phyloP scores from a whole-genome alignment of 2,888 invertebrate species.

The Chironomus tentans region DNA sequence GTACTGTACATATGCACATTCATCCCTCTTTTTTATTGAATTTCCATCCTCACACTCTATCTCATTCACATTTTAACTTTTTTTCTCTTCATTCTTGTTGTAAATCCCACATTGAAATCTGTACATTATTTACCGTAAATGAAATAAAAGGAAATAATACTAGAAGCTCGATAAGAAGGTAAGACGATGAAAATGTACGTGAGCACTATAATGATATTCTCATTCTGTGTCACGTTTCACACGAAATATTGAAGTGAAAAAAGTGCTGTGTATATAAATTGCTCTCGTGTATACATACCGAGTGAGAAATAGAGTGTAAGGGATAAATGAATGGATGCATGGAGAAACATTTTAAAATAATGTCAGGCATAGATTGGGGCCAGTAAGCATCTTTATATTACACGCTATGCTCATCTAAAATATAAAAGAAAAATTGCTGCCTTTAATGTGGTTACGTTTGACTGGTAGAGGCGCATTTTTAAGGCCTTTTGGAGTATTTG shows the following conservation, averaged over 20 bases:
- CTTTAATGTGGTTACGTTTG: neutral
- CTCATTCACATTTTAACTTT: neutral
- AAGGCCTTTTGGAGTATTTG: too few species aligned
- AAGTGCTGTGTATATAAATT: too few species aligned
- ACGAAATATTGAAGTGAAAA: neutral
- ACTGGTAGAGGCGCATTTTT: too few species aligned
- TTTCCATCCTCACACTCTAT: neutral
- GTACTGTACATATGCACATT: neutral
- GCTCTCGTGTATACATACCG: too few species aligned
- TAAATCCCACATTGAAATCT: neutral
- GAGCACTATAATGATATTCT: conserved; percentile 5
- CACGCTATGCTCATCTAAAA: too few species aligned
- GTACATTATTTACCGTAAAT: conserved; percentile 4
- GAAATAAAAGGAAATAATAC: neutral
- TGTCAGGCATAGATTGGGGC: too few species aligned
- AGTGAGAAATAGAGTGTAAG: neutral
- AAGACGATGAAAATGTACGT: neutral
- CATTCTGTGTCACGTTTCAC: neutral
- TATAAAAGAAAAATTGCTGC: too few species aligned
- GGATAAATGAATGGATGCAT: neutral
- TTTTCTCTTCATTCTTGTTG: neutral
- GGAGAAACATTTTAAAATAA: too few species aligned
- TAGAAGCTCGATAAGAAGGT: neutral
- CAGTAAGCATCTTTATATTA: too few species aligned
- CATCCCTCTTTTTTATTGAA: neutral